Percentiles rank a stretch among this genome's conserved stretches.
These are phyloP conservation scores for Amblyornis subalaris DNA, from an alignment of 2,113 vertebrate species.

Conservation along the genomic window DNA sequence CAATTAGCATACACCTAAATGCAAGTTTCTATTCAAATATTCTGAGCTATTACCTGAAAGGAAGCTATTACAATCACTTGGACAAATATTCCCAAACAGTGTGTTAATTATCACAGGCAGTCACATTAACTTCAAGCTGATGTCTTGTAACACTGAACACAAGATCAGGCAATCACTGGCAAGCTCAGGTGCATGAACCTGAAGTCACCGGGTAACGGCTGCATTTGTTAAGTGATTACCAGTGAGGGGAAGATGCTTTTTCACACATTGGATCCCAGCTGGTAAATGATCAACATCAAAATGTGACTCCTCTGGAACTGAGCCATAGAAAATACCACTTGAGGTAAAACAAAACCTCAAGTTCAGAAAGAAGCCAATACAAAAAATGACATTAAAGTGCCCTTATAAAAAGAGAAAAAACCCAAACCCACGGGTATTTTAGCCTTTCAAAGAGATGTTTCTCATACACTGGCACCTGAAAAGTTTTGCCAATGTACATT, in stretches of 20 bases:
- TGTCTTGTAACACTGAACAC: neutral
- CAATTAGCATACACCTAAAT: neutral
- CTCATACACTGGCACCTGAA: neutral
- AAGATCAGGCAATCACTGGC: neutral
- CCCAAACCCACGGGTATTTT: neutral
- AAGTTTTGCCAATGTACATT: neutral
- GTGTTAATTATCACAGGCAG: neutral
- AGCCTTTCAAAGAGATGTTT: neutral
- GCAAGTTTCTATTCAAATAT: neutral
- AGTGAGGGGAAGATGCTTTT: neutral
- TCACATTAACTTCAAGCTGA: neutral
- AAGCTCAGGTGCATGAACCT: neutral
- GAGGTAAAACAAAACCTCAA: neutral
- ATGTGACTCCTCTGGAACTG: neutral
- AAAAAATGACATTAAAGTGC: neutral
- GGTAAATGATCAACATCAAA: neutral
- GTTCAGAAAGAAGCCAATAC: neutral
- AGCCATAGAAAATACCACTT: neutral
- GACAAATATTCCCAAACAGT: neutral
- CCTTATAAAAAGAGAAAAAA: neutral
- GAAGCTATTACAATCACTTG: neutral
- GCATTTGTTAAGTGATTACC: neutral
- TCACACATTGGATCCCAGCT: neutral
- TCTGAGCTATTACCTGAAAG: neutral
- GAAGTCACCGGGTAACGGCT: neutral